Percentiles rank a stretch among this genome's conserved stretches.
These are phyloP conservation scores for Onthophagus taurus DNA, from an alignment of 1,140 invertebrate species.

Conservation along the genomic window DNA sequence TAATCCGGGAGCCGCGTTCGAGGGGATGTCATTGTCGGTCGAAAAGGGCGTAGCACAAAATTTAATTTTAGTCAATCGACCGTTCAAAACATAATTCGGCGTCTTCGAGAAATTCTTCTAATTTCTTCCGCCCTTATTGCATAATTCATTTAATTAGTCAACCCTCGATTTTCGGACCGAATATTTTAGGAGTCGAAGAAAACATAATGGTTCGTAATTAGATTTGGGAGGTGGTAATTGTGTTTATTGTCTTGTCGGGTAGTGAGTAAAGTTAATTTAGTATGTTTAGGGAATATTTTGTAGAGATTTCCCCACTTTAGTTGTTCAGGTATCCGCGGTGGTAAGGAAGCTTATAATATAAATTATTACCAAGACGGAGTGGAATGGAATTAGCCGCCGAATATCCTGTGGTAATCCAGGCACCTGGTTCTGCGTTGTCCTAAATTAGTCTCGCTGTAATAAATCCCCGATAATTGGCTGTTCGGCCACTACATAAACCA, in stretches of 20 bases:
- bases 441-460: constrained; percentile 28
- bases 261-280: too few species aligned
- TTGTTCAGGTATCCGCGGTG: too few species aligned
- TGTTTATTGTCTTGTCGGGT: too few species aligned
- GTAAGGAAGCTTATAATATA: constrained; percentile 5
- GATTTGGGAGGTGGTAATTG: too few species aligned
- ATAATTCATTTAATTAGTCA: constrained; percentile 32
- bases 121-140: too few species aligned
- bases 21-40: neutral
- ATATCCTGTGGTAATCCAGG: constrained; percentile 24
- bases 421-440: constrained; percentile 29
- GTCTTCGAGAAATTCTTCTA: constrained; percentile 28
- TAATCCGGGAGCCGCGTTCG: too few species aligned
- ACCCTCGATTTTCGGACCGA: too few species aligned
- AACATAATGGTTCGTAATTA: too few species aligned
- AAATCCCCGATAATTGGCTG: constrained; percentile 33
- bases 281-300: too few species aligned
- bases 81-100: too few species aligned
- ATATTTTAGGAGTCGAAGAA: too few species aligned
- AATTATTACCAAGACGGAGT: constrained; percentile 4
- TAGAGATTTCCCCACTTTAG: too few species aligned
- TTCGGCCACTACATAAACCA: constrained; percentile 26
- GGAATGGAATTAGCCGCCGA: constrained; percentile 22
- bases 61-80: constrained; percentile 38
- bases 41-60: constrained; percentile 29